phyloP scores from a whole-genome alignment of 1,140 invertebrate species.

The Leptinotarsa texana region DNA sequence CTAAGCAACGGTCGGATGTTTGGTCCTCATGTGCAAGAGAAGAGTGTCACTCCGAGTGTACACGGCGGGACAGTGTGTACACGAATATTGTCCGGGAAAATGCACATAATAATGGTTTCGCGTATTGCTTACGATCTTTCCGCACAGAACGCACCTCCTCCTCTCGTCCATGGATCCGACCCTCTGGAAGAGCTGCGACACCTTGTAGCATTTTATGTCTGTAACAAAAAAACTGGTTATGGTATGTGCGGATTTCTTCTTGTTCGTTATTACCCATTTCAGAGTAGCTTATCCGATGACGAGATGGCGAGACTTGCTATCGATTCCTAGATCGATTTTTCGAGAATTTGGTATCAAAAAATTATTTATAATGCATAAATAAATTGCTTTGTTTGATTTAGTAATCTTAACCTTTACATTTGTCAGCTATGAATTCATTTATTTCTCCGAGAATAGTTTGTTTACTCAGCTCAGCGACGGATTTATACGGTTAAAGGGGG shows the following conservation, averaged over 20 bases:
- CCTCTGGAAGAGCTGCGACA: conserved; percentile 69
- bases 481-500: too few relatives aligned
- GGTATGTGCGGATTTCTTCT: not conserved
- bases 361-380: too few relatives aligned
- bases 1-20: conserved; percentile 61
- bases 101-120: conserved; percentile 72
- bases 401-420: too few relatives aligned
- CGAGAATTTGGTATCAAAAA: too few relatives aligned
- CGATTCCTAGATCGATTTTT: too few relatives aligned
- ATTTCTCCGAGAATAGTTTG: too few relatives aligned
- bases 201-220: conserved; percentile 69
- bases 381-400: too few relatives aligned
- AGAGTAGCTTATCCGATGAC: not conserved
- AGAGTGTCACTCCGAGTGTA: conserved; percentile 69
- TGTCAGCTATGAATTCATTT: too few relatives aligned
- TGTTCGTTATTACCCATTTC: not conserved
- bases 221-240: conserved; percentile 58
- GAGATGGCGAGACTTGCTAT: too few relatives aligned
- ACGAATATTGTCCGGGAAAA: conserved; percentile 68
- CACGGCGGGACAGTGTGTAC: conserved; percentile 65
- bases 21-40: conserved; percentile 66
- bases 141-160: conserved; percentile 67
- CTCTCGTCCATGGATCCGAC: conserved; percentile 66
- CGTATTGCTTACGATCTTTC: conserved; percentile 70
- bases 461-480: too few relatives aligned